phyloP scores from a whole-genome alignment of 2,113 vertebrate species.

The Megaceryle maxima region DNA sequence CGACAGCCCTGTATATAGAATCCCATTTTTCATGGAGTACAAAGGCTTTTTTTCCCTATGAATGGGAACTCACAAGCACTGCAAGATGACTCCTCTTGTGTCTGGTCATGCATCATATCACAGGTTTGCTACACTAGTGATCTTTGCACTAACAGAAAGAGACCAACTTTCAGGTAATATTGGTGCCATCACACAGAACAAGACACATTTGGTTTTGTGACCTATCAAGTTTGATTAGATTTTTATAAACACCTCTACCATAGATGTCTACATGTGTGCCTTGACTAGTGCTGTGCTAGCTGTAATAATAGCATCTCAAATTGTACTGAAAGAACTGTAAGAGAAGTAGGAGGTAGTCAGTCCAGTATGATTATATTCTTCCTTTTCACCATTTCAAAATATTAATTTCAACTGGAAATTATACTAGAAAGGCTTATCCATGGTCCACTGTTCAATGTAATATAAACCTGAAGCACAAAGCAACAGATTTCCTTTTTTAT shows the following conservation, averaged over 20 bases:
- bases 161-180: neutral
- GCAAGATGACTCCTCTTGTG: neutral
- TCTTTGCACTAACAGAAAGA: neutral
- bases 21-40: neutral
- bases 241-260: neutral
- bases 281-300: neutral
- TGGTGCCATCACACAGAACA: neutral
- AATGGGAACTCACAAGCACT: neutral
- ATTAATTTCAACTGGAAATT: neutral
- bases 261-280: neutral
- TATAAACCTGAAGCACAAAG: constrained; percentile 40
- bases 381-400: neutral
- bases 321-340: neutral
- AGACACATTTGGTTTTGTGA: neutral
- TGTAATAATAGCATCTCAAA: constrained; percentile 6
- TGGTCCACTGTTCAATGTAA: neutral
- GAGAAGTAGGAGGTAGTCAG: constrained; percentile 41
- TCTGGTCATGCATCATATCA: neutral
- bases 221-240: neutral
- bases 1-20: constrained; percentile 17
- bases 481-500: constrained; percentile 54
- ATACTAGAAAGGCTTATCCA: neutral
- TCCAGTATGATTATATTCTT: constrained; percentile 1
- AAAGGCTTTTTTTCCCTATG: neutral
- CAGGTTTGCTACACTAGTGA: neutral